Conservation (phyloP, 30 jellyfish, hydroid and myxozoan genomes). For the Morbakka virulenta region DNA sequence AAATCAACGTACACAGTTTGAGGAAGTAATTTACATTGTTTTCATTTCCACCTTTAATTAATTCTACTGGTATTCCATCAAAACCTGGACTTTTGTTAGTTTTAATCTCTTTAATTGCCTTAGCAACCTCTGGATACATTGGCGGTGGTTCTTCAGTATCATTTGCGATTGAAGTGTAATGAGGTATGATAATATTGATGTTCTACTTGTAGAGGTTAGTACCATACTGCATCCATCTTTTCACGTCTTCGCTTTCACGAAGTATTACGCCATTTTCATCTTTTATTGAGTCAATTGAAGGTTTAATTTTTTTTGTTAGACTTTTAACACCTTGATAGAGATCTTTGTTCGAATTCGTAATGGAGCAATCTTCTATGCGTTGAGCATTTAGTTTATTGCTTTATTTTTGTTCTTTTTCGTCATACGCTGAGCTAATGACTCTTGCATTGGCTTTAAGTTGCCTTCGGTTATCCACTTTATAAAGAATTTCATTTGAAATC, state of each 20-base stretch:
- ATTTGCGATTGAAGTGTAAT: too few species aligned
- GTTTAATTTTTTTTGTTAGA: background rate
- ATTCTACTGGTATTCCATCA: background rate
- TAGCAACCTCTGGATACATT: background rate
- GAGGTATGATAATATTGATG: background rate
- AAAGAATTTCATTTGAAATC: constrained; percentile 11
- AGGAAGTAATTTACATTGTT: background rate
- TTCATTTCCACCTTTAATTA: background rate
- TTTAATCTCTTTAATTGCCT: background rate
- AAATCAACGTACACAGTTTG: background rate
- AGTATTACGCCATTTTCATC: background rate
- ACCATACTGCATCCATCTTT: background rate
- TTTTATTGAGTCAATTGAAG: background rate
- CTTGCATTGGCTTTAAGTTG: background rate
- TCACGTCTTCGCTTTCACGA: background rate
- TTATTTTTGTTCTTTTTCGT: constrained; percentile 22
- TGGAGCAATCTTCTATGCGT: too few species aligned
- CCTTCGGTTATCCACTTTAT: background rate
- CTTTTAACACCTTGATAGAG: background rate
- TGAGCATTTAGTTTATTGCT: too few species aligned
- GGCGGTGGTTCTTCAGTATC: background rate
- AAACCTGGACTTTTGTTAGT: background rate
- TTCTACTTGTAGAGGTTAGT: background rate
- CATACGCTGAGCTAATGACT: constrained; percentile 1
- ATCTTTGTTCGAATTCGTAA: background rate